A percentile compares a stretch with the other conserved stretches of the same genome.
phyloP scores from a whole-genome alignment of 2,113 vertebrate genomes.

The Connochaetes taurinus region DNA sequence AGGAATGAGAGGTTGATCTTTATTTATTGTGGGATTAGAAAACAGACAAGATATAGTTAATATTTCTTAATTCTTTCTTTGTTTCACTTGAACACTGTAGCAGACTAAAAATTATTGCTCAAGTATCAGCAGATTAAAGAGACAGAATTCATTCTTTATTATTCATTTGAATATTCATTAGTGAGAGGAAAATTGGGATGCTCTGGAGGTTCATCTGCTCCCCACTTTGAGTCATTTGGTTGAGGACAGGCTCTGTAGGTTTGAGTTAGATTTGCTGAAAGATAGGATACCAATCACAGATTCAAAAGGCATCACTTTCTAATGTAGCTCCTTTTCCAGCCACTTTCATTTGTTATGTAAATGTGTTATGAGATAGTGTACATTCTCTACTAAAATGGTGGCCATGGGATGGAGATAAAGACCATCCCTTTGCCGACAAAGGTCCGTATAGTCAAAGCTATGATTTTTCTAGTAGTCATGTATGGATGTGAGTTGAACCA shows the following conservation, averaged over 20 bases:
- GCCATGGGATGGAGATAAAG: neutral
- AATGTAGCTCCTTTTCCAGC: neutral
- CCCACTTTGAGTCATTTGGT: neutral
- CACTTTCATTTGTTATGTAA: neutral
- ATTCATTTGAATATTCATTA: neutral
- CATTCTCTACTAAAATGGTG: neutral
- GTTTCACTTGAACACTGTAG: neutral
- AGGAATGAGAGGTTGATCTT: neutral
- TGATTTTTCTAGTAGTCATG: neutral
- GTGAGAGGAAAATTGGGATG: neutral
- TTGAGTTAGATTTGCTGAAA: neutral
- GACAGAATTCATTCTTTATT: neutral
- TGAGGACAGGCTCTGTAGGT: neutral
- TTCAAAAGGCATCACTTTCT: neutral
- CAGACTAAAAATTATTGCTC: neutral
- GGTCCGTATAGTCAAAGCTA: neutral
- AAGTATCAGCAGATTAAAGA: neutral
- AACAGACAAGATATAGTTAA: neutral
- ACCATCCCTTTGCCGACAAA: neutral
- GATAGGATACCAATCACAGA: neutral
- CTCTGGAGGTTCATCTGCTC: neutral
- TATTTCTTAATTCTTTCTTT: neutral
- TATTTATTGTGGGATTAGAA: neutral
- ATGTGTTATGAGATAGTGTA: fast-evolving
- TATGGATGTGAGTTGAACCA: neutral